Base-by-base conservation (phyloP, 2,797 vertebrate species). In the Phoxinus dragarum region DNA sequence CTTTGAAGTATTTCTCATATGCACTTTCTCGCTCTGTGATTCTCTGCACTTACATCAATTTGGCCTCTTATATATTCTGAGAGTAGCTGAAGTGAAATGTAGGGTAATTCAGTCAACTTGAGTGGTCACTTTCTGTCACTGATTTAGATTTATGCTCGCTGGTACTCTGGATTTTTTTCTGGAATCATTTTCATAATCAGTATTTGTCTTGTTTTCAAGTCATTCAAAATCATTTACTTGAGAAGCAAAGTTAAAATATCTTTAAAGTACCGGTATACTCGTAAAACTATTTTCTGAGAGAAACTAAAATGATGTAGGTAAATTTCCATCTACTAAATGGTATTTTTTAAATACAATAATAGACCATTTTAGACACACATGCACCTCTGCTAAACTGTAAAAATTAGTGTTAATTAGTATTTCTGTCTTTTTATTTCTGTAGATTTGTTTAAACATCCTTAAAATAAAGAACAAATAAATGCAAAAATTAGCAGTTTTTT, bases 1-100 rank as follows among this genome's bases (percentile, higher is more conserved):
- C 79, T 88, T 85, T 87, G 79, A 84, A 76, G 19, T 56, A 17
- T 42, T 78, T 82, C 27, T 78, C 64, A 42, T 49, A 23, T 47
- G 59, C 85, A 61, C 69, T 38, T 68, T 71, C 75, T 79, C 52
- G 61, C 84, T 82, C 81, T 76, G 76, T 78, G 31, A 44, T 74
- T 83, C 49, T 56, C 36, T 71, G 74, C 64, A 59, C 74, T 78
- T 49, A 42, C 47, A 42, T 73, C 21, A 38, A 54, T 52, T 83
- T 59, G 27, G n/a, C 19, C 1, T 23, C 81, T 73, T 5, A 59
- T 6, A 42, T 76, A 34, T 68, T 49, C 42, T 59, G 17, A 77
- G 67, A 67, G 69, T 21, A 72, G 54, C 81, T 40, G 21, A 68
- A 40, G 34, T 3, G 4, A 56, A 56, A 71, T 71, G 66, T 81